Conservation (phyloP, 2,113 vertebrate genomes). For the Notarius lentiginosus region DNA sequence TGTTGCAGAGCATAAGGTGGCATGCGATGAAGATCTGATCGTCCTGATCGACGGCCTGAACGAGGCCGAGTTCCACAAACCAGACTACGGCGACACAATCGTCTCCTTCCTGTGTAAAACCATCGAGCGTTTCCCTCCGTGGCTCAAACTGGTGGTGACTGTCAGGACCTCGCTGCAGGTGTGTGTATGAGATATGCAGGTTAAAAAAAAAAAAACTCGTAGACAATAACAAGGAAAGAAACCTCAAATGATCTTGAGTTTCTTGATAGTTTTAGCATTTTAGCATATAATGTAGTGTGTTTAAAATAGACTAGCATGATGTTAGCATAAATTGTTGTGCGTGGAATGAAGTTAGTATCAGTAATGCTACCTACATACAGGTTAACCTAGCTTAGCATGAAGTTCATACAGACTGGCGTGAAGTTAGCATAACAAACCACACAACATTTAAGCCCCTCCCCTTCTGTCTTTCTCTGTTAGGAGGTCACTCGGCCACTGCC, state of each 20-base stretch:
- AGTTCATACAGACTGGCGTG: neutral
- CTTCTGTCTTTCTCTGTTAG: constrained; percentile 55
- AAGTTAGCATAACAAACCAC: neutral
- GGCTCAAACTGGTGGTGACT: constrained; percentile 87
- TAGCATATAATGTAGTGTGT: neutral
- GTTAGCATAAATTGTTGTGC: neutral
- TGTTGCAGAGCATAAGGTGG: constrained; percentile 81
- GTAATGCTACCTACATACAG: neutral
- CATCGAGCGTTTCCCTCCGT: constrained; percentile 84
- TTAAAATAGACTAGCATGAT: neutral
- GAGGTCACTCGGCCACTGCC: constrained; percentile 86
- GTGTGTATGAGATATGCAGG: constrained; percentile 1
- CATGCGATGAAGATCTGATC: constrained; percentile 83
- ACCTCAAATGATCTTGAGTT: neutral
- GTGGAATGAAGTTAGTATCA: neutral
- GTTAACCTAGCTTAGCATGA: neutral
- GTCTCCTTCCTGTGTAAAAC: constrained; percentile 86
- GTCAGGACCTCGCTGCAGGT: constrained; percentile 87
- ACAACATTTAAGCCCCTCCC: neutral
- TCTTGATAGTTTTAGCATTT: neutral
- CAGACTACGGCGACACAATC: constrained; percentile 87
- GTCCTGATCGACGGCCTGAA: constrained; percentile 87
- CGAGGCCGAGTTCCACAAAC: constrained; percentile 89
- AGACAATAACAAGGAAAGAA: neutral
- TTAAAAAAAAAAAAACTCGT: neutral